Percentiles rank a stretch among this genome's conserved stretches.
phyloP scores from a whole-genome alignment of 2,797 vertebrate genomes.

The Allobates femoralis region DNA sequence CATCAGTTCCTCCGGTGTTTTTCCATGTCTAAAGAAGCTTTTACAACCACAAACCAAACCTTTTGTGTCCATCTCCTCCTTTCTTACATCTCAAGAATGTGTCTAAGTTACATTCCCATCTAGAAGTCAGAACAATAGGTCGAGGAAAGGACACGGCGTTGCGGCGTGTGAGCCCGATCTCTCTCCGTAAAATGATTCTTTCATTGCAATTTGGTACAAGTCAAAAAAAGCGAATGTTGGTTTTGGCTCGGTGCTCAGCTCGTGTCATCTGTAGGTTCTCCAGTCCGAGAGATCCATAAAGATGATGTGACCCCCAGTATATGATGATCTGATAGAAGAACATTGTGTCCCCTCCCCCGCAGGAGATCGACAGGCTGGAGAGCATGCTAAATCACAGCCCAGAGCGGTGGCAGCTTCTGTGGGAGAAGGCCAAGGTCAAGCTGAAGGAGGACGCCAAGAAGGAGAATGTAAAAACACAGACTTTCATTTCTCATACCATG shows the following conservation, averaged over 20 bases:
- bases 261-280: not conserved
- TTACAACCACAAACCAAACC: not conserved
- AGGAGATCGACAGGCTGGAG: conserved; percentile 95
- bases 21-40: conserved; percentile 17
- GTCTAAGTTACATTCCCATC: not conserved
- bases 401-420: conserved; percentile 89
- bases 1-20: not conserved
- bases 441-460: conserved; percentile 89
- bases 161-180: conserved; percentile 64
- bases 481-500: too few species aligned
- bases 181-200: conserved; percentile 56
- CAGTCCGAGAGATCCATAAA: conserved; percentile 29
- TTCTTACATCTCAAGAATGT: not conserved
- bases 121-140: conserved; percentile 48
- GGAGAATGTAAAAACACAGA: conserved; percentile 78
- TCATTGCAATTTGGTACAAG: conserved; percentile 58
- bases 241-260: conserved; percentile 62
- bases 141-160: conserved; percentile 65
- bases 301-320: conserved; percentile 59
- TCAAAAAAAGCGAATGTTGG: conserved; percentile 67
- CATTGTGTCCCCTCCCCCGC: conserved; percentile 65
- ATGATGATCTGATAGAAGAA: conserved; percentile 24
- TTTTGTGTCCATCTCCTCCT: not conserved
- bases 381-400: conserved; percentile 85
- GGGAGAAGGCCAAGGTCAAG: conserved; percentile 86